Conservation (phyloP, 2,888 invertebrate species). For the Parnassius smintheus region DNA sequence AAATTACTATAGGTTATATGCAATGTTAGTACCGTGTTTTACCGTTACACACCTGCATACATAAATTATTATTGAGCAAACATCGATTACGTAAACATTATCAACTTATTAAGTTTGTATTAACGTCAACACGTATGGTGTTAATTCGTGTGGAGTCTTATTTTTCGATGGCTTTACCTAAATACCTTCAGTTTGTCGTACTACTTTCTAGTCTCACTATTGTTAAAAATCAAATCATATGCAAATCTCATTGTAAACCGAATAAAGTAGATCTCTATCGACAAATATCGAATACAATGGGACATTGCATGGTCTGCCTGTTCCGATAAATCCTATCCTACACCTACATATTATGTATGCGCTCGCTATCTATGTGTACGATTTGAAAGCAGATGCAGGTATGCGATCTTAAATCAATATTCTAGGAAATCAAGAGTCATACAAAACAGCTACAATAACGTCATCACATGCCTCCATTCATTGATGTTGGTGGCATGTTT, state of each 20-base stretch:
- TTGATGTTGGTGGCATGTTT: no score
- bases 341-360: slow-evolving; percentile 29
- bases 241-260: slow-evolving; percentile 45
- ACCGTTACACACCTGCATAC: slow-evolving; percentile 4
- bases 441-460: slow-evolving; percentile 38
- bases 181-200: slow-evolving; percentile 25
- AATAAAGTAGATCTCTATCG: slow-evolving; percentile 53
- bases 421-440: slow-evolving; percentile 53
- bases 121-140: background rate
- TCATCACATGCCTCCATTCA: slow-evolving; percentile 34
- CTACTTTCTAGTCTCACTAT: slow-evolving; percentile 30
- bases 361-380: slow-evolving; percentile 29
- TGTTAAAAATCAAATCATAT: slow-evolving; percentile 40
- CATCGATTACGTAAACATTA: slow-evolving; percentile 8
- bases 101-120: slow-evolving; percentile 6
- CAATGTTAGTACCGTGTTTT: slow-evolving; percentile 24
- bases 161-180: slow-evolving; percentile 17
- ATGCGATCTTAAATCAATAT: slow-evolving; percentile 52
- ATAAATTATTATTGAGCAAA: background rate
- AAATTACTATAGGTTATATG: background rate
- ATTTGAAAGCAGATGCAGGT: slow-evolving; percentile 37
- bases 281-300: slow-evolving; percentile 53
- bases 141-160: background rate
- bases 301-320: slow-evolving; percentile 42
- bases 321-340: slow-evolving; percentile 37